Percentiles rank a stretch among this genome's conserved stretches.
Evolutionary conservation across 2,113 vertebrate genomes (phyloP).

Genomic region (Mellivora capensis): DNA sequence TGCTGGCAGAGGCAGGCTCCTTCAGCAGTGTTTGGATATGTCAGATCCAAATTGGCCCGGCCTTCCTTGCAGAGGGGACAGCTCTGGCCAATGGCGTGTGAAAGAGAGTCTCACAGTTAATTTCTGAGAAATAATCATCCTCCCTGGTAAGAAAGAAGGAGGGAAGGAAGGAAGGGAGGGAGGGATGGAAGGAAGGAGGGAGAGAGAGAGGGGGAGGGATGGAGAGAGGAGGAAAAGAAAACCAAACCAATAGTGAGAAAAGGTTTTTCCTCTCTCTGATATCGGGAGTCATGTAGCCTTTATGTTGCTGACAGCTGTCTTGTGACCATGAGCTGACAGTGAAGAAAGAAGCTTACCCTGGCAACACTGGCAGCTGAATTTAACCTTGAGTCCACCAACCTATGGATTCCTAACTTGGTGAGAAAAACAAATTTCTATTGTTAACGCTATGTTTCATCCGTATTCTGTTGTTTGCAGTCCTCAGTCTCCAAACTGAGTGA

Average conservation of each 20-base stretch:
- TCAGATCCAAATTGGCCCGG: not conserved
- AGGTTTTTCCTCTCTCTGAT: too few species aligned
- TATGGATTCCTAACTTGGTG: not conserved
- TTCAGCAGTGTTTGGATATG: fast-evolving
- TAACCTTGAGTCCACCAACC: not conserved
- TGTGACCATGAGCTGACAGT: not conserved
- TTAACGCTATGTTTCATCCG: not conserved
- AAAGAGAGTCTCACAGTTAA: not conserved
- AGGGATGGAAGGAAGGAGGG: too few species aligned
- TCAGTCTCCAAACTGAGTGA: not conserved
- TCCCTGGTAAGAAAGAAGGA: not conserved
- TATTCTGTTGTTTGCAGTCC: not conserved
- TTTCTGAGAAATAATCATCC: not conserved
- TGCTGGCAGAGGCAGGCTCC: not conserved
- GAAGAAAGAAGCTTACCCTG: not conserved
- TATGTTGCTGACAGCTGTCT: not conserved
- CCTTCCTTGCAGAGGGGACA: not conserved
- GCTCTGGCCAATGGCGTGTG: not conserved
- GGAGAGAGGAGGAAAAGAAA: too few species aligned
- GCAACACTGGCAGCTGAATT: not conserved
- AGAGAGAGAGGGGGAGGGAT: too few species aligned
- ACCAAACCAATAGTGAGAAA: not conserved
- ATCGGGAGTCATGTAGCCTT: not conserved
- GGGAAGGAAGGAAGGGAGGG: too few species aligned
- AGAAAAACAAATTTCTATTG: not conserved